phyloP scores from a whole-genome alignment of 2,113 vertebrate species.

The Austrofundulus limnaeus region DNA sequence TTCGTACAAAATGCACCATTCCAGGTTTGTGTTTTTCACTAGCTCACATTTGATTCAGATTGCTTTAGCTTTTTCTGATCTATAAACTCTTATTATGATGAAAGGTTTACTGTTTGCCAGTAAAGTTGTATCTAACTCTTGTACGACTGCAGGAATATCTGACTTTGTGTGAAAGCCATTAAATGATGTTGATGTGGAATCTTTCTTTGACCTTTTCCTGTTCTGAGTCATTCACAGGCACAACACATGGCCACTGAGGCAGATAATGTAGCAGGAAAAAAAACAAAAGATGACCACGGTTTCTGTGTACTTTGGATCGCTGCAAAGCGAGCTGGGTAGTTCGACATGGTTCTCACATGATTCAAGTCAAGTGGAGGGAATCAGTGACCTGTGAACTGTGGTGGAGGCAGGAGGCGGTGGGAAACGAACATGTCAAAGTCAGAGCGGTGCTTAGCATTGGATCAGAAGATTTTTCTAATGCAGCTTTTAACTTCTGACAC shows the following conservation, averaged over 20 bases:
- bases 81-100: too few species aligned
- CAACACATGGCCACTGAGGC: conserved; percentile 35
- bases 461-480: background rate
- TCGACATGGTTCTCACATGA: conserved; percentile 53
- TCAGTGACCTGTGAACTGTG: conserved; percentile 27
- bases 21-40: conserved; percentile 48
- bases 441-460: conserved; percentile 21
- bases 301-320: conserved; percentile 48
- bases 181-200: conserved; percentile 9
- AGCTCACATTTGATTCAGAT: conserved; percentile 64
- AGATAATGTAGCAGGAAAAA: conserved; percentile 19
- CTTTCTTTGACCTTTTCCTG: conserved; percentile 33
- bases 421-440: conserved; percentile 18
- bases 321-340: conserved; percentile 15
- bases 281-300: conserved; percentile 20
- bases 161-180: conserved; percentile 2
- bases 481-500: background rate
- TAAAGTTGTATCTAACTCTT: too few species aligned
- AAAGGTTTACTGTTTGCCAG: too few species aligned
- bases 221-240: conserved; percentile 52
- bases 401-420: background rate
- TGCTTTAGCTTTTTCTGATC: too few species aligned
- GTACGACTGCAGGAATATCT: background rate
- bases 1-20: background rate
- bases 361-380: conserved; percentile 18